phyloP scores from a whole-genome alignment of 2,797 vertebrate species.

The Hemibagrus guttatus region DNA sequence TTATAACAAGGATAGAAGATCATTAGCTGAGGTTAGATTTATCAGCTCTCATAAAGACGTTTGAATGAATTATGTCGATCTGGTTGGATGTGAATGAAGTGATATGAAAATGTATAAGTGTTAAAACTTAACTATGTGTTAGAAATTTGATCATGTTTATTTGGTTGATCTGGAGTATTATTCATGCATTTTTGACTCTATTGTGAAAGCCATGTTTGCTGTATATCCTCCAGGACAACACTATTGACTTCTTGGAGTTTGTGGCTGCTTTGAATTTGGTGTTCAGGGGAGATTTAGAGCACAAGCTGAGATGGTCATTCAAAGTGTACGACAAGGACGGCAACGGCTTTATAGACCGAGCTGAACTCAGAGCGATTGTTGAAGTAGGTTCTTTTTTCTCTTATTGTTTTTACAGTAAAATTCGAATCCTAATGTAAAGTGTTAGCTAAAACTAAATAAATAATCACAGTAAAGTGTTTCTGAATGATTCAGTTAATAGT shows the following conservation, averaged over 20 bases:
- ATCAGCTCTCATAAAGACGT: neutral
- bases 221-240: constrained; percentile 58
- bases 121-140: neutral
- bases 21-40: neutral
- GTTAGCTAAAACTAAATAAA: neutral
- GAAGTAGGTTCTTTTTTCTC: constrained; percentile 63
- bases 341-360: constrained; percentile 59
- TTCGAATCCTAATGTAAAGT: neutral
- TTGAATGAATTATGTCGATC: neutral
- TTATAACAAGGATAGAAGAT: neutral
- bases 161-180: neutral
- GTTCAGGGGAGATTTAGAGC: constrained; percentile 61
- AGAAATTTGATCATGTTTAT: neutral
- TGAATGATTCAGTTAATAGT: neutral
- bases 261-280: constrained; percentile 63
- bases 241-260: constrained; percentile 63
- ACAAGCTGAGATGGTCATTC: constrained; percentile 63
- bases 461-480: neutral
- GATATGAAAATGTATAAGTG: neutral
- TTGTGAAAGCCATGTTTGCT: neutral
- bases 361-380: constrained; percentile 69
- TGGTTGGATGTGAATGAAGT: neutral
- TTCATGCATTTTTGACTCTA: neutral
- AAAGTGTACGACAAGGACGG: constrained; percentile 65
- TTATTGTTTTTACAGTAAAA: neutral